phyloP scores from a whole-genome alignment of 2,797 vertebrate species.

The Peromyscus nudipes region DNA sequence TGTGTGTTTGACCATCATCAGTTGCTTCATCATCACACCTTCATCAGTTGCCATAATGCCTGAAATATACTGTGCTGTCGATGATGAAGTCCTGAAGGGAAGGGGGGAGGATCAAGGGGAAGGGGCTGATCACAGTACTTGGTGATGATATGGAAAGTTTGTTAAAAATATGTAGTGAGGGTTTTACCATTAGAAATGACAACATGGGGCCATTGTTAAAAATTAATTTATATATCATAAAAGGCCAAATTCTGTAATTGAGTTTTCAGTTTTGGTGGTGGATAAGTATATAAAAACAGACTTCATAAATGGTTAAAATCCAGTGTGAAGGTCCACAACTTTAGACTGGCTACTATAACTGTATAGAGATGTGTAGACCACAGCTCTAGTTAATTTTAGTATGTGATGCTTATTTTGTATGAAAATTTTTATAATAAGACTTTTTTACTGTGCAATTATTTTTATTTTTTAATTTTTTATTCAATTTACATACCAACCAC shows the following conservation, averaged over 20 bases:
- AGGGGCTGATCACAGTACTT: not conserved
- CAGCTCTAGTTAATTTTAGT: not conserved
- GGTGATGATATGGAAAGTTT: not conserved
- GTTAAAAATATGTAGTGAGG: not conserved
- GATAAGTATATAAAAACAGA: not conserved
- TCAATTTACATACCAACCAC: too few relatives aligned
- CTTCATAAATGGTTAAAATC: not conserved
- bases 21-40: not conserved
- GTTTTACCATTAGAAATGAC: not conserved
- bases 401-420: not conserved
- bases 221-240: not conserved
- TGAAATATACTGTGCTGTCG: not conserved
- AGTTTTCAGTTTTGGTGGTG: not conserved
- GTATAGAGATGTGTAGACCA: not conserved
- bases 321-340: too few relatives aligned
- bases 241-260: not conserved
- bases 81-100: not conserved
- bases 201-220: not conserved
- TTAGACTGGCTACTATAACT: not conserved
- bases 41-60: not conserved
- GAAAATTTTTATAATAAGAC: not conserved
- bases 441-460: too few relatives aligned
- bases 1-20: not conserved
- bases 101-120: not conserved
- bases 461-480: too few relatives aligned